Percentiles rank a stretch among this genome's conserved stretches.
phyloP scores from a whole-genome alignment of 1,140 invertebrate genomes.

The Achroia grisella region DNA sequence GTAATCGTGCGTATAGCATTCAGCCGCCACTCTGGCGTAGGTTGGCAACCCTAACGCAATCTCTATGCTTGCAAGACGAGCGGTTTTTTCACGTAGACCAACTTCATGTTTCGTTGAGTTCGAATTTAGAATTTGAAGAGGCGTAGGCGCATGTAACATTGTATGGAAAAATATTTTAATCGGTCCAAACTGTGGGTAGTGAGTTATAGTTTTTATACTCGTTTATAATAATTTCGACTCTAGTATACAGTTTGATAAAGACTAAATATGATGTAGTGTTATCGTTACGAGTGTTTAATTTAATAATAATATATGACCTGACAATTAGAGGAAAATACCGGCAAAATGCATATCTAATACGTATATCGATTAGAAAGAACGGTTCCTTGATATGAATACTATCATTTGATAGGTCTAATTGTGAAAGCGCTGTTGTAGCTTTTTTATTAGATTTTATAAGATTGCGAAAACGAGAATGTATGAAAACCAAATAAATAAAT shows the following conservation, averaged over 20 bases:
- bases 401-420: no score
- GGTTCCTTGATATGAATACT: no score
- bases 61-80: constrained; percentile 15
- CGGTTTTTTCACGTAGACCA: constrained; percentile 23
- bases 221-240: constrained; percentile 51
- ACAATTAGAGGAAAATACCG: constrained; percentile 29
- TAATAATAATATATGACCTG: constrained; percentile 9
- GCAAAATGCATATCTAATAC: no score
- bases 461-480: no score
- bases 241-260: constrained; percentile 37
- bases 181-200: constrained; percentile 45
- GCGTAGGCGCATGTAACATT: constrained; percentile 57
- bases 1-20: no score
- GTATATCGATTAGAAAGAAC: no score
- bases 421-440: no score
- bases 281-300: constrained; percentile 9
- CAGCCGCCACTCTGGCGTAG: no score
- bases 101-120: constrained; percentile 44
- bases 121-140: constrained; percentile 59
- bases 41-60: no score
- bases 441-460: no score
- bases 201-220: constrained; percentile 50
- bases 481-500: no score
- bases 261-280: not conserved
- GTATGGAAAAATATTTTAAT: constrained; percentile 58